phyloP scores from a whole-genome alignment of 1,140 invertebrate species.

The Eurosta solidaginis region DNA sequence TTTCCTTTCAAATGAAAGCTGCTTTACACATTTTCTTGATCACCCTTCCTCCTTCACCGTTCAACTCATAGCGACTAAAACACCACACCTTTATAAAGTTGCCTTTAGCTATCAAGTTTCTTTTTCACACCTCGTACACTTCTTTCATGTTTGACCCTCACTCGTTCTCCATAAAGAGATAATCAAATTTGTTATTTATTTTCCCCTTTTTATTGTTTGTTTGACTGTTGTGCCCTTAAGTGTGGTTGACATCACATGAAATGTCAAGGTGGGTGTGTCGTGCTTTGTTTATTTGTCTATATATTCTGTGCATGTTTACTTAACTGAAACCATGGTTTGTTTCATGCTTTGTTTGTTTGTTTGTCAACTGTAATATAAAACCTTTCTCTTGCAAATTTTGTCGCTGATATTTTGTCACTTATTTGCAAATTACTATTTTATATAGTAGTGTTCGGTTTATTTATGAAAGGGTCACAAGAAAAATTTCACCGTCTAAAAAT shows the following conservation, averaged over 20 bases:
- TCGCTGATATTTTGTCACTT: conserved; percentile 13
- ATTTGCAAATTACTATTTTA: not conserved
- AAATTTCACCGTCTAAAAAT: too few relatives aligned
- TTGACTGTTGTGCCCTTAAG: not conserved
- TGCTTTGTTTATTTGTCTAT: conserved; percentile 21
- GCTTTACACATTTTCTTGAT: not conserved
- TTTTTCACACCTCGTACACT: not conserved
- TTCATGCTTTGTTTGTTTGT: not conserved
- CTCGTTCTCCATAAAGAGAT: not conserved
- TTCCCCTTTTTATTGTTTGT: not conserved
- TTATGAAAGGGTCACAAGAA: too few relatives aligned
- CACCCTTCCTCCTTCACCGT: too few relatives aligned
- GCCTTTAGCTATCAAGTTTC: not conserved
- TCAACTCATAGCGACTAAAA: not conserved
- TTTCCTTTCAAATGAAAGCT: not conserved
- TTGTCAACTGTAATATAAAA: conserved; percentile 6
- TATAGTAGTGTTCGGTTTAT: too few relatives aligned
- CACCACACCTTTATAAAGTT: not conserved
- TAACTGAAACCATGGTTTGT: not conserved
- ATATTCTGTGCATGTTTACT: not conserved
- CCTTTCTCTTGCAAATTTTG: not conserved
- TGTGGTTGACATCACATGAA: not conserved
- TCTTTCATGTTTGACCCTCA: not conserved
- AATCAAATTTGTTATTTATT: conserved; percentile 25
- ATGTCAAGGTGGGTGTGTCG: conserved; percentile 13